These are phyloP conservation scores for Podiceps cristatus DNA, from an alignment of 2,113 vertebrate species.

Conservation along the genomic window DNA sequence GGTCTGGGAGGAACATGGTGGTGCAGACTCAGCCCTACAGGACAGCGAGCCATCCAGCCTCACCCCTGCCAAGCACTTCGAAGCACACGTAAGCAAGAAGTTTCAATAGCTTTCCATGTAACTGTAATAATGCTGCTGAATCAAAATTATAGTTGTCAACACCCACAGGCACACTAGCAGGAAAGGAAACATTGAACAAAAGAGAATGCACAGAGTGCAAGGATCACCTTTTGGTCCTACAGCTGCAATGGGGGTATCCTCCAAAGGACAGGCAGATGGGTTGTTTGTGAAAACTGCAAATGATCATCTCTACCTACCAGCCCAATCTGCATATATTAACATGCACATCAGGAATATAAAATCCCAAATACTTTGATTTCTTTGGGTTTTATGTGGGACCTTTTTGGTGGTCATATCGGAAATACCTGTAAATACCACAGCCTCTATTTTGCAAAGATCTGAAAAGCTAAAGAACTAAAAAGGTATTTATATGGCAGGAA, in stretches of 20 bases:
- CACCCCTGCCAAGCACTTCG: neutral
- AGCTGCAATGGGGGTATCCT: neutral
- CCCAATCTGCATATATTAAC: neutral
- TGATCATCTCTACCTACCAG: neutral
- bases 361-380: neutral
- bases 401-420: neutral
- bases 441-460: neutral
- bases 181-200: neutral
- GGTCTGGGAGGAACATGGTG: neutral
- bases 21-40: neutral
- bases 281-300: neutral
- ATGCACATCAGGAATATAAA: neutral
- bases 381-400: neutral
- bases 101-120: neutral
- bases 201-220: neutral
- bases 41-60: neutral
- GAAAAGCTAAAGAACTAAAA: neutral
- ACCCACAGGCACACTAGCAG: neutral
- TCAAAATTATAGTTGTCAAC: neutral
- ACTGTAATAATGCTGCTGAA: neutral
- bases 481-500: neutral
- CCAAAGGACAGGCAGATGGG: neutral
- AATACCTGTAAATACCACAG: neutral
- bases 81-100: neutral
- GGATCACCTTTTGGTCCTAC: neutral